Evolutionary conservation across 2,888 invertebrate species (phyloP).

Genomic region (Tenthredo scrophulariae): DNA sequence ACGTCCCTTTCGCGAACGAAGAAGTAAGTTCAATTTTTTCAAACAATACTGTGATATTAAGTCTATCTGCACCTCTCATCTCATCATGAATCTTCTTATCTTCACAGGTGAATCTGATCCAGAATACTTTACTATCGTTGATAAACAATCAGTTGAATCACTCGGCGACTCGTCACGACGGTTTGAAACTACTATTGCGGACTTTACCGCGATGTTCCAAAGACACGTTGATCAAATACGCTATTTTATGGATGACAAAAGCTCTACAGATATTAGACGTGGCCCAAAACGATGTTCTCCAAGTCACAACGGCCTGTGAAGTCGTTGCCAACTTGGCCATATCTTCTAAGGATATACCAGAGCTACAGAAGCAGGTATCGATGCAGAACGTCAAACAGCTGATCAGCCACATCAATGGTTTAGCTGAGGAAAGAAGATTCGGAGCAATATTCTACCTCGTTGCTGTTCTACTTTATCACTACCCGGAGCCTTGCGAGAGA

Average conservation of each 20-base stretch:
- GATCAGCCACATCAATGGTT: constrained; percentile 63
- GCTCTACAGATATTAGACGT: constrained; percentile 67
- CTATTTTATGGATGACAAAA: constrained; percentile 70
- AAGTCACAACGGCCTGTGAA: constrained; percentile 66
- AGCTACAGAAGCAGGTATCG: constrained; percentile 72
- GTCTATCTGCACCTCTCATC: neutral
- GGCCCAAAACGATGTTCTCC: constrained; percentile 59
- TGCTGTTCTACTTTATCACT: constrained; percentile 70
- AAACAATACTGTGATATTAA: constrained; percentile 15
- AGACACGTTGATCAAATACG: constrained; percentile 66
- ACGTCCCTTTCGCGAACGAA: constrained; percentile 64
- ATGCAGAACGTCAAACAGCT: constrained; percentile 72
- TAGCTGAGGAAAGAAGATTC: constrained; percentile 58
- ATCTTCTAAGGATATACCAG: constrained; percentile 67
- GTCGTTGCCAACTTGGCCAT: constrained; percentile 65
- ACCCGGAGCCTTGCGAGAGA: constrained; percentile 71
- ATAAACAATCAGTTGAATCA: constrained; percentile 70
- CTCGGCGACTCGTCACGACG: constrained; percentile 63
- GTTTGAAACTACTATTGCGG: constrained; percentile 65
- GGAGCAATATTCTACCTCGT: constrained; percentile 67
- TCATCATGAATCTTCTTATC: neutral
- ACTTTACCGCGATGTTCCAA: constrained; percentile 63
- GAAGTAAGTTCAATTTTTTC: constrained; percentile 60
- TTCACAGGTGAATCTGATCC: constrained; percentile 64
- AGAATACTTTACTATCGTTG: constrained; percentile 63